Evolutionary conservation across 1,140 invertebrate species (phyloP).

Genomic region (Fopius arisanus): DNA sequence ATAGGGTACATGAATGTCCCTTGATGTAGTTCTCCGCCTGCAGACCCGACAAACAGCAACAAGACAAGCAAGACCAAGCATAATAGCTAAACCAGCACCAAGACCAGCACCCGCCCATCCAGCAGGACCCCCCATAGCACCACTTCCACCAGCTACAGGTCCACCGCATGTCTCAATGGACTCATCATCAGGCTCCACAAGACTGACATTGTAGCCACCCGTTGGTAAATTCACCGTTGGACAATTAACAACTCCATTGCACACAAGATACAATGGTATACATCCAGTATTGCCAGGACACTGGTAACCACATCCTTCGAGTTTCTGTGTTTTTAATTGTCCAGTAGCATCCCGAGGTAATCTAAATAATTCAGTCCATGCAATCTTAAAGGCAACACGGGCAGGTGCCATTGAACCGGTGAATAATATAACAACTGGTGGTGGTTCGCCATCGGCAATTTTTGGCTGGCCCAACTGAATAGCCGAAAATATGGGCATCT

Average conservation of each 20-base stretch:
- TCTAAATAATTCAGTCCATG: slow-evolving; percentile 89
- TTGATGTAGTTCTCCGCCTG: slow-evolving; percentile 53
- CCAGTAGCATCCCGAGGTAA: slow-evolving; percentile 83
- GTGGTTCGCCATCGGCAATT: slow-evolving; percentile 69
- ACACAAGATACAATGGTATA: slow-evolving; percentile 81
- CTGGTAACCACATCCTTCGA: slow-evolving; percentile 77
- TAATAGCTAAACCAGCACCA: slow-evolving; percentile 56
- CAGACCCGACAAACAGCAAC: slow-evolving; percentile 63
- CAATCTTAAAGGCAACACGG: slow-evolving; percentile 83
- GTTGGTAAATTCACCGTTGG: slow-evolving; percentile 69
- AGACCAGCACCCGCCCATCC: slow-evolving; percentile 60
- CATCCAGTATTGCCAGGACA: slow-evolving; percentile 85
- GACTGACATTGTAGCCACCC: slow-evolving; percentile 41
- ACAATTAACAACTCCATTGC: slow-evolving; percentile 88
- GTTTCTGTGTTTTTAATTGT: slow-evolving; percentile 77
- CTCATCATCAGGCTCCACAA: slow-evolving; percentile 55
- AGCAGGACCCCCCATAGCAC: slow-evolving; percentile 48
- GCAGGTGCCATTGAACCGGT: slow-evolving; percentile 79
- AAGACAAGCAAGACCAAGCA: slow-evolving; percentile 60
- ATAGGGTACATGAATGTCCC: slow-evolving; percentile 63
- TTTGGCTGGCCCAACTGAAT: slow-evolving; percentile 74
- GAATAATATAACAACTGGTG: slow-evolving; percentile 73
- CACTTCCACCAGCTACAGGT: slow-evolving; percentile 50
- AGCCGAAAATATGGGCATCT: slow-evolving; percentile 79
- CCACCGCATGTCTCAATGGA: slow-evolving; percentile 54